phyloP scores from a whole-genome alignment of 2,797 vertebrate genomes.

The Pangasius djambal region DNA sequence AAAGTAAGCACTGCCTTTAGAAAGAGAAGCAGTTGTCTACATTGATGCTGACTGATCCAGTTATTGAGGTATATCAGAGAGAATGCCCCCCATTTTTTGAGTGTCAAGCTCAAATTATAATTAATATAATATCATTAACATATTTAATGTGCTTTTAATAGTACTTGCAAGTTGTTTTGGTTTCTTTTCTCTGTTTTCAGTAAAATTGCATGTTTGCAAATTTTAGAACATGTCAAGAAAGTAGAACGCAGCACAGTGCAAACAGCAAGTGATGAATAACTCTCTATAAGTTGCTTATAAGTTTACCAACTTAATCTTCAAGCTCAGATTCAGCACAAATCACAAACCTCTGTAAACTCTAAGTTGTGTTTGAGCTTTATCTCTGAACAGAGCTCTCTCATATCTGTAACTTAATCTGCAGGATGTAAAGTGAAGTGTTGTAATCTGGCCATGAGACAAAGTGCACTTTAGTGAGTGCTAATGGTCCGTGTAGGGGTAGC shows the following conservation, averaged over 20 bases:
- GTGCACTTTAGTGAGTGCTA: constrained; percentile 54
- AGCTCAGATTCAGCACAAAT: neutral
- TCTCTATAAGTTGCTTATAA: neutral
- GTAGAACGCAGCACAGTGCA: neutral
- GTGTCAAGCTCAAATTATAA: neutral
- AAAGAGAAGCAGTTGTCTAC: neutral
- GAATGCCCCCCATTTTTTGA: neutral
- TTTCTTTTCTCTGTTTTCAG: neutral
- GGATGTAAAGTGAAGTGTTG: constrained; percentile 43
- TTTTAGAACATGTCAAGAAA: neutral
- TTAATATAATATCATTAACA: neutral
- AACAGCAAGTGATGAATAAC: neutral
- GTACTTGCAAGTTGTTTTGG: no score
- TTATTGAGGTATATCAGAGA: neutral
- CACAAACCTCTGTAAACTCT: neutral
- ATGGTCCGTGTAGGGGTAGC: constrained; percentile 37
- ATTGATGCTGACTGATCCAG: neutral
- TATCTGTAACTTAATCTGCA: constrained; percentile 53
- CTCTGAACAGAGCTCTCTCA: constrained; percentile 7
- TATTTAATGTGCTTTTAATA: neutral
- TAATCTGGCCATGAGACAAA: constrained; percentile 49
- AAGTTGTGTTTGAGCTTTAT: neutral
- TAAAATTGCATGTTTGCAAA: neutral
- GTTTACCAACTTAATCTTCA: neutral
- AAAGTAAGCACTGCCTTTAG: constrained; percentile 8